Conservation (phyloP, 2,888 invertebrate genomes). For the Watsonalla cultraria region DNA sequence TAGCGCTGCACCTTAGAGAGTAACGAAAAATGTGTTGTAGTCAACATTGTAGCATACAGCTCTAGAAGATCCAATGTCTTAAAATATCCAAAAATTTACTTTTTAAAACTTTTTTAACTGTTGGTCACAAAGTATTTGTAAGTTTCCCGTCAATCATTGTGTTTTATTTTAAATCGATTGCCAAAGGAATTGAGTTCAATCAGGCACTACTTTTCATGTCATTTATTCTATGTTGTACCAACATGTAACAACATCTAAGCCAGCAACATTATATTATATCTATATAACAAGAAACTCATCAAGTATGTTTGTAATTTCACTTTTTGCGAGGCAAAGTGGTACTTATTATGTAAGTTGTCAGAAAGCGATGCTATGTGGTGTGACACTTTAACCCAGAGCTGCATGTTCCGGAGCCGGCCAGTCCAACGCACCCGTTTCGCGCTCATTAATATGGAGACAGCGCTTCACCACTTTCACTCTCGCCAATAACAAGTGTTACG, state of each 20-base stretch:
- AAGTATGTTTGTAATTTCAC: slow-evolving; percentile 24
- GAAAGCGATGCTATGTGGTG: slow-evolving; percentile 45
- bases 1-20: too few species aligned
- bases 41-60: too few species aligned
- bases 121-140: too few species aligned
- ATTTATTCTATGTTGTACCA: too few species aligned
- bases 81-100: too few species aligned
- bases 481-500: slow-evolving; percentile 71
- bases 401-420: slow-evolving; percentile 45
- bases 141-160: too few species aligned
- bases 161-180: too few species aligned
- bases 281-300: slow-evolving; percentile 4
- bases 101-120: too few species aligned
- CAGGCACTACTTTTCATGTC: too few species aligned
- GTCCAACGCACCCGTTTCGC: slow-evolving; percentile 57
- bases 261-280: background rate
- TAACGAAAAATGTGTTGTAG: too few species aligned
- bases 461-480: slow-evolving; percentile 73
- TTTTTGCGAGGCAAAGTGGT: slow-evolving; percentile 49
- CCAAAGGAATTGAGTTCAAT: too few species aligned
- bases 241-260: background rate
- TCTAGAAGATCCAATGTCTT: too few species aligned
- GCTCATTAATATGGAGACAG: slow-evolving; percentile 74
- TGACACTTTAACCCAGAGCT: slow-evolving; percentile 69
- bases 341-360: slow-evolving; percentile 39